Base-by-base conservation (phyloP, 2,113 vertebrate genomes). In the Halichoeres trimaculatus region DNA sequence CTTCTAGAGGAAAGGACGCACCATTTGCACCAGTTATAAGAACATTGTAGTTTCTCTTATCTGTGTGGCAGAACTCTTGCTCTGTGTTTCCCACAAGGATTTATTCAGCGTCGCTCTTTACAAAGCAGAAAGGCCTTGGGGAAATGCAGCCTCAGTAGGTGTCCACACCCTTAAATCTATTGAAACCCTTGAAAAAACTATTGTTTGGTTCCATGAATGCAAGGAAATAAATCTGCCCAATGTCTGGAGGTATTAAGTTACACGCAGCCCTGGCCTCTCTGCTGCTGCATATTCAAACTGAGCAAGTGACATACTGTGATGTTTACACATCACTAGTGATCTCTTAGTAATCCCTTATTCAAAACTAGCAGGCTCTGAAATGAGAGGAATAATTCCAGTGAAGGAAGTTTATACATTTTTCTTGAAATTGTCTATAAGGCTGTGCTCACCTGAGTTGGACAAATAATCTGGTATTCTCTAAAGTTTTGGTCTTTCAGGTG, bases 141-240 rank as follows among this genome's bases (percentile, higher is more conserved):
- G 78, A 88, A 47, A 81, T 81, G 76, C 7, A 6, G 43, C 17
- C 80, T 74, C 75, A 58, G 82, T 70, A 17, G 74, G 61, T 57
- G 74, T 77, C 74, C 64, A 35, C 1, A 41, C 19, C 8, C 35
- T 35, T 19, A 23, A 40, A 55, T 80, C 26, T 68, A 59, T 56
- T 26, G 51, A 75, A 63, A 24, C 41, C n/a, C 5, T 55, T 52
- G 26, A 65, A 73, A 48, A 68, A 83, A 24, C 62, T 54, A 41
- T 84, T 85, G 74, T 88, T 69, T 64, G 43, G 66, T 45, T 62
- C 67, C 54, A 48, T 76, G 79, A 85, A 89, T 73, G 78, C 58
- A 43, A 20, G 51, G 8, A 80, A 58, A 69, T 78, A 69, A 85
- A 85, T 84, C 55, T 74, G 30, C 38, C 23, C 47, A 51, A 30